These are phyloP conservation scores for Siphamia tubifer DNA, from an alignment of 2,113 vertebrate species.

Conservation along the genomic window DNA sequence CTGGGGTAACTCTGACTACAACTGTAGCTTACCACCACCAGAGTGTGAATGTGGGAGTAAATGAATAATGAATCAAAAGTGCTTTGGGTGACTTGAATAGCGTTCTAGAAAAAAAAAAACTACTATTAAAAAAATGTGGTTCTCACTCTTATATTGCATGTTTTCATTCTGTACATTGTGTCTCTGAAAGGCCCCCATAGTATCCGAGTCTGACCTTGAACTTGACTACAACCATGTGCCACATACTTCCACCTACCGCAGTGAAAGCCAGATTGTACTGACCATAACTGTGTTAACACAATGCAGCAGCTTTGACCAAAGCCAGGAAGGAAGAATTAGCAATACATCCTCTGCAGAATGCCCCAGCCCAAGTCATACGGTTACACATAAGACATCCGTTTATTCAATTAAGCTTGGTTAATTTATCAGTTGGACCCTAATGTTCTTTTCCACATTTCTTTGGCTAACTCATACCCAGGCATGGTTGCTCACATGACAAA, in stretches of 20 bases:
- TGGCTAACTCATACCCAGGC: neutral
- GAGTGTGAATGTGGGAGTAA: too few species aligned
- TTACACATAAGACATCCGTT: slow-evolving; percentile 69
- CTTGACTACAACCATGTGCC: neutral
- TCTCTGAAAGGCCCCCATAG: neutral
- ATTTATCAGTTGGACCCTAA: slow-evolving; percentile 9
- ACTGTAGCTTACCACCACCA: too few species aligned
- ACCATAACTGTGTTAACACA: slow-evolving; percentile 53
- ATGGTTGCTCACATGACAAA: slow-evolving; percentile 12
- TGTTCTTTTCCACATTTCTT: slow-evolving; percentile 17
- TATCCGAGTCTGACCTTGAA: slow-evolving; percentile 11
- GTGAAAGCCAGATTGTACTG: slow-evolving; percentile 28
- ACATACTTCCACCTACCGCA: slow-evolving; percentile 11
- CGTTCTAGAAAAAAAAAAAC: too few species aligned
- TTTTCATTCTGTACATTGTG: too few species aligned
- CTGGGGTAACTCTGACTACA: too few species aligned
- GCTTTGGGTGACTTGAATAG: too few species aligned
- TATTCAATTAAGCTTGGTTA: slow-evolving; percentile 52
- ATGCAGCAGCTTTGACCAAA: slow-evolving; percentile 32
- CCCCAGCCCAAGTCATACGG: slow-evolving; percentile 17
- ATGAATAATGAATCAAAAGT: too few species aligned
- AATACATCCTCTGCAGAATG: slow-evolving; percentile 55
- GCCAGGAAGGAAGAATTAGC: slow-evolving; percentile 74
- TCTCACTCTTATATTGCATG: too few species aligned
- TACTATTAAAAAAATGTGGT: too few species aligned